Evolutionary conservation across 2,113 vertebrate species (phyloP).

Genomic region (Vireo altiloquus): DNA sequence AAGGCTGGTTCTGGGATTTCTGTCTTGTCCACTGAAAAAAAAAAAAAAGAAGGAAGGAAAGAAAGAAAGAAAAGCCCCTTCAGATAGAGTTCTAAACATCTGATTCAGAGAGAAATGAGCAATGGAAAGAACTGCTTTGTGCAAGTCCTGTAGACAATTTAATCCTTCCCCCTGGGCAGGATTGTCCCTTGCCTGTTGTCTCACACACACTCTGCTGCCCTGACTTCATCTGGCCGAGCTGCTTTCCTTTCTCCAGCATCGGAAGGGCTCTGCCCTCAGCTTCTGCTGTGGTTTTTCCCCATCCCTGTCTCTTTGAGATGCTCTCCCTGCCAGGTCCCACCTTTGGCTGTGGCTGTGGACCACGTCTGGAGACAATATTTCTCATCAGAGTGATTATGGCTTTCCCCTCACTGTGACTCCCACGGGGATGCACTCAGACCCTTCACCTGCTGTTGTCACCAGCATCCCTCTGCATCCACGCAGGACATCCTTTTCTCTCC

Average conservation of each 20-base stretch:
- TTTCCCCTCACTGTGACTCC: neutral
- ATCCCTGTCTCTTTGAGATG: neutral
- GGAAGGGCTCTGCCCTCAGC: neutral
- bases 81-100: neutral
- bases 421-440: neutral
- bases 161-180: neutral
- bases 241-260: neutral
- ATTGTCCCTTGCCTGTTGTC: neutral
- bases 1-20: neutral
- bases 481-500: neutral
- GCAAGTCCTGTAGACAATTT: neutral
- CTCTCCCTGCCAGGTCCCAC: neutral
- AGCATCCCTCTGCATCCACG: accelerated
- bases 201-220: neutral
- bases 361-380: neutral
- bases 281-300: neutral
- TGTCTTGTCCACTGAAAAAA: neutral
- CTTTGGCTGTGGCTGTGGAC: neutral
- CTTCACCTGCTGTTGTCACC: neutral
- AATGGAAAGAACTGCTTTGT: neutral
- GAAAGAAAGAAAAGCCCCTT: neutral
- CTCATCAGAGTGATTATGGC: neutral
- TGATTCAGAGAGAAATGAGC: neutral
- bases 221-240: accelerated
- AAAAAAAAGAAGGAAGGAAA: neutral